Evolutionary conservation across 2,888 invertebrate species (phyloP), one percentile per base, ranked within the genome.

Genomic region (Lampropteryx suffumata): DNA sequence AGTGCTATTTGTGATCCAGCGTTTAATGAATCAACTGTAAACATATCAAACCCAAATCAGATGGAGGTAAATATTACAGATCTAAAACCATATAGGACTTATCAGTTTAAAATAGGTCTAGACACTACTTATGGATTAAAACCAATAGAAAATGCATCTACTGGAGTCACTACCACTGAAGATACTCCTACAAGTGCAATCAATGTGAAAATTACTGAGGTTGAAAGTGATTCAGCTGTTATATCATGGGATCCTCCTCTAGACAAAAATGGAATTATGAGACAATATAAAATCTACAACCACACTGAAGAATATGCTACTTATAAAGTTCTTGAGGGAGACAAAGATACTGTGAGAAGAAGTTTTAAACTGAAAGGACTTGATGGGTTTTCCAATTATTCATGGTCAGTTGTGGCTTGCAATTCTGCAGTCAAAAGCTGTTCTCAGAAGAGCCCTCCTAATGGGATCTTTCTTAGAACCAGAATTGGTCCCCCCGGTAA

Each of bases 71-170:
- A 85, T 30, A 91, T 96, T n/a, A 86, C 83, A 0, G 87, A 91
- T 41, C 82, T 97, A 43, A 92, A 92, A 60, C 95, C 97, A 0
- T 95, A 94, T 69, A 94, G 94, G 2, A 94, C 93, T 0, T 97
- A 97, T 68, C 93, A 92, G 75, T 90, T 96, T 37, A 88, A 90
- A 13, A 92, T 97, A 55, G 91, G 94, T 27, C 92, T 96, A 57
- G 91, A 82, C 26, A 89, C 88, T 36, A 78, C 70, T 28, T 79
- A 81, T 72, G 90, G 89, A 0, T 58, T 76, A 42, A 87, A 81
- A 67, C 75, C 74, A 37, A 76, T 84, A 53, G 82, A 85, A 59
- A 87, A 86, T 76, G 81, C 79, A 91, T 94, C 84, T 84, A 93
- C 50, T 65, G 90, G 90, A 42, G 92, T 92, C 30, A 94, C 93